phyloP scores from a whole-genome alignment of 2,888 invertebrate genomes.

The Aphrophora alni region DNA sequence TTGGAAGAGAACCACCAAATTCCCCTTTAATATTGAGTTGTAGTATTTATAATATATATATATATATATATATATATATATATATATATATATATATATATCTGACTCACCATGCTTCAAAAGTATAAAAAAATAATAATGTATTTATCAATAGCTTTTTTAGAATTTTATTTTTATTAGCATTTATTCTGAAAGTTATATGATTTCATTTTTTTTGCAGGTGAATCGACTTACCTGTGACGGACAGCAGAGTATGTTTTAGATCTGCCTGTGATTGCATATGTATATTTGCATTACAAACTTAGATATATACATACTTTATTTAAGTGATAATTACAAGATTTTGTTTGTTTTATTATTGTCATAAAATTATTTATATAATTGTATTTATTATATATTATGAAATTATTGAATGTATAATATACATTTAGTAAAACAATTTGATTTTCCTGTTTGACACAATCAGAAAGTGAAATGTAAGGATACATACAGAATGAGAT shows the following conservation, averaged over 20 bases:
- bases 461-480: neutral
- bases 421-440: neutral
- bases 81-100: too few relatives aligned
- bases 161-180: too few relatives aligned
- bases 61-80: too few relatives aligned
- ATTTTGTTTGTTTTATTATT: neutral
- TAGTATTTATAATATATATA: too few relatives aligned
- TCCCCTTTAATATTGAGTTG: too few relatives aligned
- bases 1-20: too few relatives aligned
- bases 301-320: neutral
- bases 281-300: neutral
- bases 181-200: too few relatives aligned
- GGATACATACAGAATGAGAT: neutral
- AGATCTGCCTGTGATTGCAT: neutral
- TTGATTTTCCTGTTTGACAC: neutral
- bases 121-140: too few relatives aligned
- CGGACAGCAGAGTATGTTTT: neutral
- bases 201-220: neutral
- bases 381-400: slow-evolving; percentile 7
- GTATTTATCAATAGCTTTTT: too few relatives aligned
- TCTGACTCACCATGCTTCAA: too few relatives aligned
- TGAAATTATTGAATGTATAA: slow-evolving; percentile 3
- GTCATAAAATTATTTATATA: neutral
- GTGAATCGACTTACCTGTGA: neutral
- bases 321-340: neutral